phyloP scores from a whole-genome alignment of 2,888 invertebrate species.

The Sepioteuthis lessoniana region DNA sequence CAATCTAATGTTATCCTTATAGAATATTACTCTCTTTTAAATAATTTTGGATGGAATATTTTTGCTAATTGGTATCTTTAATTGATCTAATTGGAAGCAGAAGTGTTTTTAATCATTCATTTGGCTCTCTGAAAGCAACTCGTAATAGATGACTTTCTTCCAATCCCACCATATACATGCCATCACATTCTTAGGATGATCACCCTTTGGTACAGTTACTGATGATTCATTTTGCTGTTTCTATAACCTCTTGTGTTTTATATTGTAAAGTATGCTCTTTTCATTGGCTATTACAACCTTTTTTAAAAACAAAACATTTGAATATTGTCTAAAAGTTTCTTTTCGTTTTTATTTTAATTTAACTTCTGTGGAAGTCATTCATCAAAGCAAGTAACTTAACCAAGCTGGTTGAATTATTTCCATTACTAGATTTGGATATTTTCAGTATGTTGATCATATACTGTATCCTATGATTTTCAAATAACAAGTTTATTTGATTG shows the following conservation, averaged over 20 bases:
- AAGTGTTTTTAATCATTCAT: background rate
- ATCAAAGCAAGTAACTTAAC: background rate
- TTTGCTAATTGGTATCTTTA: background rate
- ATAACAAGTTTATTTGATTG: no score
- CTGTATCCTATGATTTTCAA: no score
- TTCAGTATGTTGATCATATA: no score
- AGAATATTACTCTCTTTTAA: background rate
- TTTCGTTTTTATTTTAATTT: background rate
- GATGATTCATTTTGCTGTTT: background rate
- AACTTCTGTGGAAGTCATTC: background rate
- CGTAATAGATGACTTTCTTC: background rate
- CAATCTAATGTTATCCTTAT: background rate
- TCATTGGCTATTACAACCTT: no score
- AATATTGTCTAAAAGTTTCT: background rate
- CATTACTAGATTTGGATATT: background rate
- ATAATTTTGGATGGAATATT: background rate
- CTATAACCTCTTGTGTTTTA: background rate
- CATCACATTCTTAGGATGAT: background rate
- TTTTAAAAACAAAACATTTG: background rate
- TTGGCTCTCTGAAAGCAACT: background rate
- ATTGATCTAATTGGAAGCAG: background rate
- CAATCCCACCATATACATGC: background rate
- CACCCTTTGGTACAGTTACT: background rate
- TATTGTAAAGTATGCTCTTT: background rate
- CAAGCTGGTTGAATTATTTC: background rate